Conservation (phyloP, 2,888 invertebrate species). For the Drosophila mettleri region DNA sequence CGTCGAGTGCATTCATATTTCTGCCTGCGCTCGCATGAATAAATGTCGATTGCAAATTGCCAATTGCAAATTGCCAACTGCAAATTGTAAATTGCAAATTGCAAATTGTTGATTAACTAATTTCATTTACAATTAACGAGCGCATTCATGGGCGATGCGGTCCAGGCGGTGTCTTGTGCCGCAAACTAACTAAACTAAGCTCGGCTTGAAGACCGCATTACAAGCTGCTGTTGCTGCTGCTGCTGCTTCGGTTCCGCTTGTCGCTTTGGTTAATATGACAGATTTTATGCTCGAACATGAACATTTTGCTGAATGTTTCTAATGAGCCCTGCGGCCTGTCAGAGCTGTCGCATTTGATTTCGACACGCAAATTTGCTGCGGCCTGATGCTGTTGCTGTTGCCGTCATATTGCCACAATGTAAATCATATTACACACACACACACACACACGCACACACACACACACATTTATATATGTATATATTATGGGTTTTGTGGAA, state of each 20-base stretch:
- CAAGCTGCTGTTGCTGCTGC: background rate
- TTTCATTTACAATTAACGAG: constrained; percentile 1
- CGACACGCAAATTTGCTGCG: constrained; percentile 64
- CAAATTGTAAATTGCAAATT: background rate
- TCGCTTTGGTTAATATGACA: background rate
- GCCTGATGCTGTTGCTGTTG: constrained; percentile 44
- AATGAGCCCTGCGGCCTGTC: constrained; percentile 69
- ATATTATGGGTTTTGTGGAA: constrained; percentile 28
- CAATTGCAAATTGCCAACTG: background rate
- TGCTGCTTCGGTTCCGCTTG: background rate
- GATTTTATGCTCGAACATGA: constrained; percentile 1
- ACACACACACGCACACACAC: constrained; percentile 27
- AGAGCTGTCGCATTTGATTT: constrained; percentile 72
- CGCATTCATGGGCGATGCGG: background rate
- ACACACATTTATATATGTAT: constrained; percentile 4
- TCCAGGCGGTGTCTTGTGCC: background rate
- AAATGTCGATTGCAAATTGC: background rate
- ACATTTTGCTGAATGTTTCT: constrained; percentile 49
- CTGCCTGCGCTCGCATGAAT: background rate
- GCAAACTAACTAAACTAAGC: background rate
- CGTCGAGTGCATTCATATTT: constrained; percentile 4
- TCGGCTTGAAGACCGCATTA: background rate
- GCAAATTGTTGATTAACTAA: constrained; percentile 8
- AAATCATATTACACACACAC: constrained; percentile 61
- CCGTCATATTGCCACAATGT: constrained; percentile 64